Base-by-base conservation (phyloP, 2,113 vertebrate species). In the Myotis brandtii region DNA sequence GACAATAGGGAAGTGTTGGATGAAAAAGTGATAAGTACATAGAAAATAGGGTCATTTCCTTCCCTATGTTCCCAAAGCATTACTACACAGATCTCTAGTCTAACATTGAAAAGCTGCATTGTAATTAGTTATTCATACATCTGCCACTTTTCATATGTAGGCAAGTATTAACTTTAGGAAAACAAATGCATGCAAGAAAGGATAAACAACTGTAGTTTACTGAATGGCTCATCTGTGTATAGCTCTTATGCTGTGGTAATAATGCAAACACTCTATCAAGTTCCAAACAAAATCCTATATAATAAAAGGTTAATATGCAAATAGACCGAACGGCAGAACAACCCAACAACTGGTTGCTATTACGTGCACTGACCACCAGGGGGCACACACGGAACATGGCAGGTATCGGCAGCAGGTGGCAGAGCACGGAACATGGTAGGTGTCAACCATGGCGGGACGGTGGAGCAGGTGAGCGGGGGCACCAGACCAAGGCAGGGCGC, bases 111-210 rank as follows among this genome's bases (percentile, higher is more conserved):
- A 87, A 56, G n/a, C 6, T 21, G 6, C 5, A 37, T 27, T 89
- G 30, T 34, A 66, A 86, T 85, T 86, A 62, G 48, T 89, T 69
- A 91, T 37, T 59, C 80, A 75, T 18, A 7, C 77, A 25, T 48
- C 25, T 86, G 18, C 30, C 32, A 21, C 59, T 95, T 48, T 90
- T 85, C 34, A 48, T 7, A 82, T 54, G 46, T 13, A 80, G 9
- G 17, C 32, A 93, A 91, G 50, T 50, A 23, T 12, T 62, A 67
- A 85, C 66, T 87, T 94, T 66, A 88, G 79, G 17, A 76, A 94
- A 93, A 69, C 3, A 77, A 12, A 70, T 6, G 1, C 34, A 79
- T 18, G 0, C 27, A 77, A 91, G 21, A 79, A 93, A 69, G 12
- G 59, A 48, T 80, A 93, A 88, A 73, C 30, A 18, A 67, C 18